phyloP scores from a whole-genome alignment of 2,888 invertebrate genomes.

The Thyatira batis region DNA sequence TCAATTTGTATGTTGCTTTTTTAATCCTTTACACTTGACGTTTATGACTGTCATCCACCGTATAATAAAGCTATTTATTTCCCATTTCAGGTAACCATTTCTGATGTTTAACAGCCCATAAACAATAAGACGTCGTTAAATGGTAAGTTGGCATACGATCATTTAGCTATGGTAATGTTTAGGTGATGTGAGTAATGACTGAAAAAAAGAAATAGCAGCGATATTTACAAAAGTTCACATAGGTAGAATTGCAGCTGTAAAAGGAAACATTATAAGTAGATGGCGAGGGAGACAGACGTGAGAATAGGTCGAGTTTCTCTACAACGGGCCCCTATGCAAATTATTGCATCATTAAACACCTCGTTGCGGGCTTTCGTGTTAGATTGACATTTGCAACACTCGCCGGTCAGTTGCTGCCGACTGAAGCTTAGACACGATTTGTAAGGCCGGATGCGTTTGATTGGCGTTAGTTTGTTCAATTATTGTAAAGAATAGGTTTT shows the following conservation, averaged over 20 bases:
- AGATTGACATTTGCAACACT: conserved; percentile 62
- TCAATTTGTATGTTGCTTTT: conserved; percentile 48
- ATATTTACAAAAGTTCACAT: conserved; percentile 39
- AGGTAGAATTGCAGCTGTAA: conserved; percentile 62
- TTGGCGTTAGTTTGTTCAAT: conserved; percentile 69
- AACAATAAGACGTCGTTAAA: conserved; percentile 50
- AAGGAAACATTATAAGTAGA: conserved; percentile 49
- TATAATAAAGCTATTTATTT: conserved; percentile 51
- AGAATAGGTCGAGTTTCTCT: conserved; percentile 66
- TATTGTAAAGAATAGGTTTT: conserved; percentile 49
- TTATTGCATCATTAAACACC: conserved; percentile 81
- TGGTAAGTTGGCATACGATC: conserved; percentile 52
- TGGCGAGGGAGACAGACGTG: conserved; percentile 61
- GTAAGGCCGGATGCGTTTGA: conserved; percentile 71
- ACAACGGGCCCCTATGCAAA: conserved; percentile 75
- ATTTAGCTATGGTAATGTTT: conserved; percentile 19
- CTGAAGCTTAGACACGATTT: conserved; percentile 48
- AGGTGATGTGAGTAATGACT: conserved; percentile 30
- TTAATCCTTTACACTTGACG: conserved; percentile 27
- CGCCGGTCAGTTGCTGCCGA: conserved; percentile 30
- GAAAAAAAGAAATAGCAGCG: conserved; percentile 13
- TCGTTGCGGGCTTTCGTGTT: conserved; percentile 66
- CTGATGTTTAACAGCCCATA: conserved; percentile 47
- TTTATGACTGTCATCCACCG: conserved; percentile 43
- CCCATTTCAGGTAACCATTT: conserved; percentile 68